A percentile compares a stretch with the other conserved stretches of the same genome.
These are phyloP conservation scores for Neopipo cinnamomea DNA, from an alignment of 2,113 vertebrate species.

Conservation along the genomic window DNA sequence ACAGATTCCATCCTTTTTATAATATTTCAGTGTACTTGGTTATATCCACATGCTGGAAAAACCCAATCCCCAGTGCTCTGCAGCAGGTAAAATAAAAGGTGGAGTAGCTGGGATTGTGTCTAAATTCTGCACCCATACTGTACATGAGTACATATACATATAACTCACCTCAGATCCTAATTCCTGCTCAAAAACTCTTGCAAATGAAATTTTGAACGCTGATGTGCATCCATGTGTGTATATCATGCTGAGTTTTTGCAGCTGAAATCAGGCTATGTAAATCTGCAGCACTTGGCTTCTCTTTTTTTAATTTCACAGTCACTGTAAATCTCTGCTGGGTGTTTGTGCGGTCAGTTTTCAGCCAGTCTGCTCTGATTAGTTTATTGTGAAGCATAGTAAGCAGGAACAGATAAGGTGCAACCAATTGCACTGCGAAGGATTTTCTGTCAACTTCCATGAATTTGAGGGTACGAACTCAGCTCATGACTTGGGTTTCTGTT, in stretches of 20 bases:
- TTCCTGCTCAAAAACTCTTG: background rate
- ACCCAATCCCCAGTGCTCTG: background rate
- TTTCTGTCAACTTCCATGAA: constrained; percentile 49
- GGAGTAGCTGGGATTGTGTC: background rate
- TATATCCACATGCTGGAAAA: background rate
- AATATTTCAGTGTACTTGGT: background rate
- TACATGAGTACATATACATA: accelerated
- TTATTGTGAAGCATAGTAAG: constrained; percentile 15
- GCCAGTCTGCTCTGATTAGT: background rate
- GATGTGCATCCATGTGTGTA: accelerated
- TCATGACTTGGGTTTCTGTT: constrained; percentile 42
- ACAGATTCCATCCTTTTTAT: background rate
- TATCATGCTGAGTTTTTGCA: background rate
- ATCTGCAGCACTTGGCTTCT: background rate
- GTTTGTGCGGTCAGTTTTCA: background rate
- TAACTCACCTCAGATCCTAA: background rate
- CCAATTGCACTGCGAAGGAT: constrained; percentile 31
- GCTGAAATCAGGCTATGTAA: background rate
- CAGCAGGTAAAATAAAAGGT: background rate
- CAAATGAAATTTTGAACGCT: background rate
- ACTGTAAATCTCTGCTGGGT: background rate
- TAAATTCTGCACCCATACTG: background rate
- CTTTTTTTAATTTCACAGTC: background rate
- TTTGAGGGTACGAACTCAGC: background rate
- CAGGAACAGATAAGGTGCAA: constrained; percentile 27